Base-by-base conservation (phyloP, 2,797 vertebrate species). In the Pantherophis vulpinus region DNA sequence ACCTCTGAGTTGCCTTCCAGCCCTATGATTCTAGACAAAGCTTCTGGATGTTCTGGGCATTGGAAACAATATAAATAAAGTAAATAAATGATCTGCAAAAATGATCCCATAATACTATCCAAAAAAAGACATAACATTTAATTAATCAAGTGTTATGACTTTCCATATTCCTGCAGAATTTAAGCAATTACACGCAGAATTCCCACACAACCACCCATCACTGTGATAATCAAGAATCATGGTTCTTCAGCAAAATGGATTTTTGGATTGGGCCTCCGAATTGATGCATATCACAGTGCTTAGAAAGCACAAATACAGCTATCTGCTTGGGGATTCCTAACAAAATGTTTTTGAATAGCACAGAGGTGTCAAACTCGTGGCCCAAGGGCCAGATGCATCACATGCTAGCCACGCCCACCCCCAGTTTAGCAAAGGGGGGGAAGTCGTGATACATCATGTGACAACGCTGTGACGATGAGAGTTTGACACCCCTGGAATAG, bases 391-490 rank as follows among this genome's bases (percentile, higher is more conserved):
- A 1, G 56, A 58, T 58, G 16, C 5, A 0, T 59, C 58, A 59
- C 5, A 4, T 6, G 5, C 5, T 59, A 5, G 58, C 18, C 18
- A 59, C 2, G 16, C 58, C 58, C 58, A 59, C 16, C 5, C 18
- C 18, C 18, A 0, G 18, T 59, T 59, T 59, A 59, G 58, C 58
- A 59, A 59, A 20, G 58, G 58, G 58, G 18, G 12, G 0, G 7
- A 23, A 20, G 58, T 20, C 5, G 2, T 1, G 5, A 59, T 59
- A 59, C 0, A 0, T 59, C 58, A 59, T 1, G 5, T 59, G 18
- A 20, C 5, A 18, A 2, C 18, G 0, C 5, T 0, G 18, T 20
- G 5, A 23, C 58, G 6, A 2, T 5, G 6, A 16, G 5, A 58
- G 58, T 58, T 56, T 58, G 58, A 58, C 58, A 58, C 56, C 56